Conservation (phyloP, 2,113 vertebrate genomes). For the Tangachromis dhanisi region DNA sequence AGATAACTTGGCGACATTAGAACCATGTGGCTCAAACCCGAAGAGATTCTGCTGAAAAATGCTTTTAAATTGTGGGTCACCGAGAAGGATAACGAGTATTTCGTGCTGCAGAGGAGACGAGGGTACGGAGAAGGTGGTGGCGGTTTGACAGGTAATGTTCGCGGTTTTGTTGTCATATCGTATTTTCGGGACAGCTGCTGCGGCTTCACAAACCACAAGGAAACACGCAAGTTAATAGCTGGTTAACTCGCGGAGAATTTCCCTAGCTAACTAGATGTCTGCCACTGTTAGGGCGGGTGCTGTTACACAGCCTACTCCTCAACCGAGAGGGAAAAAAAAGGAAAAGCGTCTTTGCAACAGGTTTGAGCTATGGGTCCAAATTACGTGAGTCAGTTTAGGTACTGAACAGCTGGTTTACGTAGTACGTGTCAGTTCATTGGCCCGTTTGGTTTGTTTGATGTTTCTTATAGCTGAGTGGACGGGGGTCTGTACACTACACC, state of each 20-base stretch:
- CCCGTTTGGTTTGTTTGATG: neutral
- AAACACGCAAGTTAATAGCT: neutral
- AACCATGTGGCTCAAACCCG: conserved; percentile 93
- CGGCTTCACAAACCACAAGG: neutral
- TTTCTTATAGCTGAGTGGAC: neutral
- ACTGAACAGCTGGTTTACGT: neutral
- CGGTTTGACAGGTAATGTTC: conserved; percentile 83
- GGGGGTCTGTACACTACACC: neutral
- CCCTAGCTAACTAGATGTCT: neutral
- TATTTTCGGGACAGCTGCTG: neutral
- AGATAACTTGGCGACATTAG: conserved; percentile 6
- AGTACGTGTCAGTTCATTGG: neutral
- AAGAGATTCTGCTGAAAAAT: conserved; percentile 94
- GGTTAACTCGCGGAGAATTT: neutral
- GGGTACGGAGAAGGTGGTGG: conserved; percentile 88
- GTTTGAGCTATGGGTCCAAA: neutral
- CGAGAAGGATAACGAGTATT: conserved; percentile 89
- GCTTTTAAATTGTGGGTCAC: conserved; percentile 92
- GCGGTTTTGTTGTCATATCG: neutral
- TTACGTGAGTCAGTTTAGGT: neutral
- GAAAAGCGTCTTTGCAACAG: conserved; percentile 43
- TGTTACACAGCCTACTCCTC: neutral
- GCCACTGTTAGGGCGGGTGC: conserved; percentile 1
- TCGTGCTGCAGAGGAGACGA: conserved; percentile 89
- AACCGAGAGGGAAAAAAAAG: rapidly evolving